Evolutionary conservation across 2,888 invertebrate species (phyloP).

Genomic region (Colostygia pectinataria): DNA sequence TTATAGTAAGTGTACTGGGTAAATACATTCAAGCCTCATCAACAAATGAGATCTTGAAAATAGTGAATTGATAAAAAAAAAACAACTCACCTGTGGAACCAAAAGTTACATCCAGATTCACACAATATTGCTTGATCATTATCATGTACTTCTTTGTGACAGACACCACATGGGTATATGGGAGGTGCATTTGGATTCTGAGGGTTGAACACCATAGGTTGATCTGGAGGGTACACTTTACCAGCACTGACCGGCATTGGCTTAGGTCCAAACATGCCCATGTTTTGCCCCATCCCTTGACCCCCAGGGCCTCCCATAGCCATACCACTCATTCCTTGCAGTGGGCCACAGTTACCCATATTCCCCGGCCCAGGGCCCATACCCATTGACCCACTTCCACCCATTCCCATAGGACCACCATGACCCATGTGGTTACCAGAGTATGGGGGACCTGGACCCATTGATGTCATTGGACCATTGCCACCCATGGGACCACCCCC

Average conservation of each 20-base stretch:
- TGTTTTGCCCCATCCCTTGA: conserved; percentile 81
- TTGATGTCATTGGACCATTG: conserved; percentile 75
- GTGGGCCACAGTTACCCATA: conserved; percentile 77
- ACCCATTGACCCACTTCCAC: conserved; percentile 72
- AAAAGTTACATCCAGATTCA: conserved; percentile 99
- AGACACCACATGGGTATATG: conserved; percentile 98
- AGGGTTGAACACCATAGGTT: conserved; percentile 98
- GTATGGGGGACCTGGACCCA: conserved; percentile 78
- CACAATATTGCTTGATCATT: conserved; percentile 99
- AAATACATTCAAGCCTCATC: too few relatives aligned
- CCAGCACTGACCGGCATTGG: conserved; percentile 96
- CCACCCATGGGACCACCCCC: conserved; percentile 83
- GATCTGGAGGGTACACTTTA: conserved; percentile 96
- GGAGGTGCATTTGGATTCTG: conserved; percentile 99
- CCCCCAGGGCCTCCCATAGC: conserved; percentile 80
- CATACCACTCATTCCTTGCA: conserved; percentile 81
- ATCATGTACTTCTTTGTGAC: conserved; percentile 99
- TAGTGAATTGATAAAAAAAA: not conserved
- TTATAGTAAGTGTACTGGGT: too few relatives aligned
- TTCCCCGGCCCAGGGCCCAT: conserved; percentile 77
- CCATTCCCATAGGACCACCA: conserved; percentile 80
- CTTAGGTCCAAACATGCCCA: conserved; percentile 88
- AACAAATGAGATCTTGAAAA: too few relatives aligned
- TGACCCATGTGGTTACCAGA: conserved; percentile 78
- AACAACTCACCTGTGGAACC: conserved; percentile 93